These are phyloP conservation scores for Drosophila austrosaltans DNA, from an alignment of 2,888 invertebrate species.

Conservation along the genomic window DNA sequence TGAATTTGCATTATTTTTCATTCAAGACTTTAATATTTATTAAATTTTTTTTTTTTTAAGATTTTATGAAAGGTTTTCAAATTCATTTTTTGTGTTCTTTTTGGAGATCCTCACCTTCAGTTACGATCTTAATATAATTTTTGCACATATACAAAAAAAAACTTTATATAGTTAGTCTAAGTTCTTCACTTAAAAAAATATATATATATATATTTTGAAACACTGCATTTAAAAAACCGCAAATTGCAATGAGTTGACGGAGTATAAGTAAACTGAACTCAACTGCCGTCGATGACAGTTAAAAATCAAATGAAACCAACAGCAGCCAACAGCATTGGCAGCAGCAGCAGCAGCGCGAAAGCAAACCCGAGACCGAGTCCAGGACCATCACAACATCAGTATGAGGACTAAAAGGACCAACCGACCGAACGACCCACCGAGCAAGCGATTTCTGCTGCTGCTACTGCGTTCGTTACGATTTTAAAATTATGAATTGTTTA, in stretches of 20 bases:
- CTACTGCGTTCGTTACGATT: conserved; percentile 60
- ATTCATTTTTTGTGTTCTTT: background rate
- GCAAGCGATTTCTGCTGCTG: background rate
- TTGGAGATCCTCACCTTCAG: background rate
- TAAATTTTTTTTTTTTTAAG: background rate
- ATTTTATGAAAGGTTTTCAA: background rate
- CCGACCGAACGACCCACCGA: conserved; percentile 28
- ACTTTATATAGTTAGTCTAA: too few species aligned
- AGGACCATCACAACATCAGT: conserved; percentile 38
- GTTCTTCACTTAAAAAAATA: too few species aligned
- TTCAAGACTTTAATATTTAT: too few species aligned
- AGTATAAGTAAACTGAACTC: conserved; percentile 27
- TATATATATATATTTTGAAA: background rate
- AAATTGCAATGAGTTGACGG: conserved; percentile 18
- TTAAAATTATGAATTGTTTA: conserved; percentile 74
- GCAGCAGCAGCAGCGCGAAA: conserved; percentile 17
- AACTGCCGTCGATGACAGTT: conserved; percentile 82
- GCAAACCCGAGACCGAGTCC: conserved; percentile 36
- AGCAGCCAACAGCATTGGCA: conserved; percentile 23
- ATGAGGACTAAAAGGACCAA: conserved; percentile 29
- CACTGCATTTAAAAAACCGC: background rate
- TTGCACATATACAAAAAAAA: conserved; percentile 22
- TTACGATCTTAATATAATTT: background rate
- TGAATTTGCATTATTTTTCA: background rate
- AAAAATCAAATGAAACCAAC: conserved; percentile 83